Evolutionary conservation across 2,113 vertebrate species (phyloP).

Genomic region (Pagrus major): DNA sequence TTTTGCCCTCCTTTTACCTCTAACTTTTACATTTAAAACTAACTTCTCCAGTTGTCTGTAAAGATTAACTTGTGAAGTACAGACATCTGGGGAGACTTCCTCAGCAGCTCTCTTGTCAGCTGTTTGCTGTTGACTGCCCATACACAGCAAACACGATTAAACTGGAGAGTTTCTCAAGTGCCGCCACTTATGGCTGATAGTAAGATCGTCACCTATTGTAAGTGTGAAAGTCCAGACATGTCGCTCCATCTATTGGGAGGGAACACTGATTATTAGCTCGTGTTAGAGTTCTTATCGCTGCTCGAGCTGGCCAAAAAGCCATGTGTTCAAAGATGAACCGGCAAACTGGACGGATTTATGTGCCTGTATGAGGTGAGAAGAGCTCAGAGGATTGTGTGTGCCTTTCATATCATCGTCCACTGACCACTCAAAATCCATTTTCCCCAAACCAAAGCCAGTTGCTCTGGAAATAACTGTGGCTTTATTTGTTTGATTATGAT

Average conservation of each 20-base stretch:
- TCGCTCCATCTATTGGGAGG: constrained; percentile 67
- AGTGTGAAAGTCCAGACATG: constrained; percentile 71
- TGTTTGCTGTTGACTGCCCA: constrained; percentile 24
- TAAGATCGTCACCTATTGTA: constrained; percentile 66
- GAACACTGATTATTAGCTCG: constrained; percentile 52
- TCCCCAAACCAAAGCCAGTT: constrained; percentile 7
- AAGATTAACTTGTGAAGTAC: constrained; percentile 50
- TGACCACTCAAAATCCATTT: constrained; percentile 40
- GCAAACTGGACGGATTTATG: constrained; percentile 14
- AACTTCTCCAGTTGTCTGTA: constrained; percentile 5
- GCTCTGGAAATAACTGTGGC: constrained; percentile 36
- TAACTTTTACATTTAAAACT: constrained; percentile 23
- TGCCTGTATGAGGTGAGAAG: constrained; percentile 3
- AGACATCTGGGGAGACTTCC: constrained; percentile 56
- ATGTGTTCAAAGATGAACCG: constrained; percentile 23
- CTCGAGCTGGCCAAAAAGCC: constrained; percentile 32
- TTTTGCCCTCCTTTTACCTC: constrained; percentile 26
- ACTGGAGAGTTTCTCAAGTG: constrained; percentile 52
- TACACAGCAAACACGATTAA: constrained; percentile 25
- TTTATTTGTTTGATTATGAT: constrained; percentile 40
- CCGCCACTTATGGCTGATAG: constrained; percentile 26
- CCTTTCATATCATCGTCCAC: constrained; percentile 9
- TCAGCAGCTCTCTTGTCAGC: constrained; percentile 37
- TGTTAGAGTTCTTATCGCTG: constrained; percentile 16
- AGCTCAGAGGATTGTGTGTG: background rate